These are phyloP conservation scores for Diaprepes abbreviatus DNA, from an alignment of 2,888 invertebrate species.

Conservation along the genomic window DNA sequence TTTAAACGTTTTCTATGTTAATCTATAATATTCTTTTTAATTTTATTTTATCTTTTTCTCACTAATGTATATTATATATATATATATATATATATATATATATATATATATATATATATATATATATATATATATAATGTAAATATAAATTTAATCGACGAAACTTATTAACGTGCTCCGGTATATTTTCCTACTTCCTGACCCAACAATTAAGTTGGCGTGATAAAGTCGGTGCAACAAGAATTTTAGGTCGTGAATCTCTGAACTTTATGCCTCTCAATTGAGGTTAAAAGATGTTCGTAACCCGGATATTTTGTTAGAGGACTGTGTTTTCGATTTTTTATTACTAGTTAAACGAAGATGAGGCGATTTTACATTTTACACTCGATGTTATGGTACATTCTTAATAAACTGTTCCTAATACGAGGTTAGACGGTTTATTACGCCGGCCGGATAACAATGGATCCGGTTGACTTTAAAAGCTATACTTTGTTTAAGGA, in stretches of 20 bases:
- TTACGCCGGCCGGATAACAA: too few relatives aligned
- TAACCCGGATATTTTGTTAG: constrained; percentile 21
- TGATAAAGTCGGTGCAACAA: constrained; percentile 1
- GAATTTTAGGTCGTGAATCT: constrained; percentile 25
- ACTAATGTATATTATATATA: too few relatives aligned
- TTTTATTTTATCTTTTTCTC: too few relatives aligned
- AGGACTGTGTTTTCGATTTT: constrained; percentile 13
- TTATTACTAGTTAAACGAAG: constrained; percentile 15
- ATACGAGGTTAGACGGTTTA: neutral
- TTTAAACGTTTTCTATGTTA: too few relatives aligned
- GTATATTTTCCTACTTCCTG: neutral
- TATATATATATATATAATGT: too few relatives aligned
- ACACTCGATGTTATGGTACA: neutral
- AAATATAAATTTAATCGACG: too few relatives aligned
- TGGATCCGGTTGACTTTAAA: too few relatives aligned
- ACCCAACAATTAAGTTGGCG: constrained; percentile 14
- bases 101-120: too few relatives aligned
- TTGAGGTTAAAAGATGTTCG: constrained; percentile 16
- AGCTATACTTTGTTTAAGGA: too few relatives aligned
- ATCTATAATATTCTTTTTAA: too few relatives aligned
- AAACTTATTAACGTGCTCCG: neutral
- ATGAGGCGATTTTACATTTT: neutral
- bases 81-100: too few relatives aligned
- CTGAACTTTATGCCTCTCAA: constrained; percentile 16
- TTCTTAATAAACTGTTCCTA: neutral